Percentiles rank a stretch among this genome's conserved stretches.
These are phyloP conservation scores for Ochlodes sylvanus DNA, from an alignment of 2,888 invertebrate genomes.

Conservation along the genomic window DNA sequence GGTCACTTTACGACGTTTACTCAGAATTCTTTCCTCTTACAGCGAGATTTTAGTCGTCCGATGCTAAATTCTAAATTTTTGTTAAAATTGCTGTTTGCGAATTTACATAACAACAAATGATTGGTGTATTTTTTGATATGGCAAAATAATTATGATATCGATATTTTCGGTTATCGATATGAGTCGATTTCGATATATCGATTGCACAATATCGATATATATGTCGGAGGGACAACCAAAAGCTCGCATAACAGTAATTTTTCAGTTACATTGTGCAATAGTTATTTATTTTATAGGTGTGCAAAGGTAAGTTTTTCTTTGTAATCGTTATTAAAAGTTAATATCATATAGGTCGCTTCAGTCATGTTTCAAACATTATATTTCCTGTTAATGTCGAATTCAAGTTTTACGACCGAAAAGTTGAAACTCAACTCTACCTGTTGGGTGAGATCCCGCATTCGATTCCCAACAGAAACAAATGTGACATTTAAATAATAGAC, in stretches of 20 bases:
- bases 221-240: background rate
- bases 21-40: constrained; percentile 46
- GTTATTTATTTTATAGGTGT: background rate
- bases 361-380: too few relatives aligned
- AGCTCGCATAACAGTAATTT: background rate
- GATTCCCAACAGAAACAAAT: too few relatives aligned
- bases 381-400: too few relatives aligned
- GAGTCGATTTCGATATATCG: background rate
- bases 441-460: too few relatives aligned
- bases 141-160: too few relatives aligned
- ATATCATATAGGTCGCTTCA: background rate
- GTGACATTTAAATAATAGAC: too few relatives aligned
- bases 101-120: background rate
- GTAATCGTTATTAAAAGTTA: background rate
- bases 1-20: constrained; percentile 71
- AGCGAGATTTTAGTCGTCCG: constrained; percentile 46
- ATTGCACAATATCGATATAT: background rate
- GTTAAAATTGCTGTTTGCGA: background rate
- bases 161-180: background rate
- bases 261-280: background rate
- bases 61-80: background rate
- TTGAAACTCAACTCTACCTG: too few relatives aligned
- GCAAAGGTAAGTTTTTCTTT: constrained; percentile 7
- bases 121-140: background rate
- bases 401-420: too few relatives aligned